Conservation (phyloP, 2,888 invertebrate genomes). For the Rhamphomyia laevipes region DNA sequence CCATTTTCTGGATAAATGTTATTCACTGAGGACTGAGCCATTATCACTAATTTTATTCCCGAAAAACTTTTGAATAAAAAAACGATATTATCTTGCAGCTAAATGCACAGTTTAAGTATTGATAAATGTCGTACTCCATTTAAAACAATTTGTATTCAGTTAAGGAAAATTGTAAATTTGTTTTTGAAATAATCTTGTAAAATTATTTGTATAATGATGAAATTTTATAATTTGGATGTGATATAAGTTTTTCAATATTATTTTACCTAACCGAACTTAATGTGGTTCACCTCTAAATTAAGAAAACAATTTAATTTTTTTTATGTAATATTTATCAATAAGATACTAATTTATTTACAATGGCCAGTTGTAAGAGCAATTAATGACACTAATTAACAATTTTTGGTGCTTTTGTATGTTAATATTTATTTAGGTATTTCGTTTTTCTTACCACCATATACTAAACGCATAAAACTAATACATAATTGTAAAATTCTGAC, state of each 20-base stretch:
- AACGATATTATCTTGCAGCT: too few relatives aligned
- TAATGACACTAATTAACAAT: slow-evolving; percentile 24
- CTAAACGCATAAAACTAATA: neutral
- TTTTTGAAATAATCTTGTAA: too few relatives aligned
- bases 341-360: slow-evolving; percentile 34
- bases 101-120: too few relatives aligned
- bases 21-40: too few relatives aligned
- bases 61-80: too few relatives aligned
- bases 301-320: neutral
- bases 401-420: slow-evolving; percentile 32
- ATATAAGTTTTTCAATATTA: slow-evolving; percentile 22
- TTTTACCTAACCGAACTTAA: slow-evolving; percentile 31
- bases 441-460: neutral
- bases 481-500: neutral
- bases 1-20: too few relatives aligned
- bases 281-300: slow-evolving; percentile 7
- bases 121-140: too few relatives aligned
- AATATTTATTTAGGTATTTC: slow-evolving; percentile 8
- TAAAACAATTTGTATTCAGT: too few relatives aligned
- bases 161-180: too few relatives aligned
- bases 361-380: slow-evolving; percentile 56
- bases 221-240: slow-evolving; percentile 37
- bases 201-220: slow-evolving; percentile 36
- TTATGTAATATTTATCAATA: neutral
- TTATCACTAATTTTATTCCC: too few relatives aligned